Conservation (phyloP, 2,113 vertebrate species). For the Rattus rattus region DNA sequence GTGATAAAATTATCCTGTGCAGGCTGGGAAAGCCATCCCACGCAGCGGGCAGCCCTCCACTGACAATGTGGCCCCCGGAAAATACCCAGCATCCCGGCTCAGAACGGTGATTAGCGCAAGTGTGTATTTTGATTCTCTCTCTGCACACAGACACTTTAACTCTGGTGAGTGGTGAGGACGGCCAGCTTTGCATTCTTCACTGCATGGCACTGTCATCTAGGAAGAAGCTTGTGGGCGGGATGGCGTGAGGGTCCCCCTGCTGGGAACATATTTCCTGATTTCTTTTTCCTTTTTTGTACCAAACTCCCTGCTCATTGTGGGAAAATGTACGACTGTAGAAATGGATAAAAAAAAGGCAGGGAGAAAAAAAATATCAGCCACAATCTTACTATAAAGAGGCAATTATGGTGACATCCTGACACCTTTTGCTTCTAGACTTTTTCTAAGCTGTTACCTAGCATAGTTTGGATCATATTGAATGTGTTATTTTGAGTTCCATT, state of each 20-base stretch:
- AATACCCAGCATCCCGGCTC: constrained; percentile 11
- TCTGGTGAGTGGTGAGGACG: background rate
- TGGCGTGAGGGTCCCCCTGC: background rate
- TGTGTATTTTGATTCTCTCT: background rate
- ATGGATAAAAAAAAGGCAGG: background rate
- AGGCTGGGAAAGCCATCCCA: constrained; percentile 34
- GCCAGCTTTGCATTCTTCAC: background rate
- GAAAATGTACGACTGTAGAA: background rate
- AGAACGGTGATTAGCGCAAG: background rate
- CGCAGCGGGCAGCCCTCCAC: background rate
- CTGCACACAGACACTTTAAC: background rate
- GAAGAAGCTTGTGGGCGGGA: background rate
- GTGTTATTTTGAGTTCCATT: background rate
- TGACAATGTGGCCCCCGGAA: background rate
- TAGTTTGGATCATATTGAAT: background rate
- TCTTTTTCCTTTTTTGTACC: background rate
- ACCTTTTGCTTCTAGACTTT: constrained; percentile 33
- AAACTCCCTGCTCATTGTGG: background rate
- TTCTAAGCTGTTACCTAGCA: background rate
- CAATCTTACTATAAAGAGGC: constrained; percentile 13
- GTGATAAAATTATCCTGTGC: constrained; percentile 61
- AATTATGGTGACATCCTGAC: constrained; percentile 33
- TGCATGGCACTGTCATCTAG: background rate
- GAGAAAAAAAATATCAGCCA: background rate
- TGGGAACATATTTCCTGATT: background rate